These are phyloP conservation scores for Temnothorax ravouxi DNA, from an alignment of 2,888 invertebrate species.

Conservation along the genomic window DNA sequence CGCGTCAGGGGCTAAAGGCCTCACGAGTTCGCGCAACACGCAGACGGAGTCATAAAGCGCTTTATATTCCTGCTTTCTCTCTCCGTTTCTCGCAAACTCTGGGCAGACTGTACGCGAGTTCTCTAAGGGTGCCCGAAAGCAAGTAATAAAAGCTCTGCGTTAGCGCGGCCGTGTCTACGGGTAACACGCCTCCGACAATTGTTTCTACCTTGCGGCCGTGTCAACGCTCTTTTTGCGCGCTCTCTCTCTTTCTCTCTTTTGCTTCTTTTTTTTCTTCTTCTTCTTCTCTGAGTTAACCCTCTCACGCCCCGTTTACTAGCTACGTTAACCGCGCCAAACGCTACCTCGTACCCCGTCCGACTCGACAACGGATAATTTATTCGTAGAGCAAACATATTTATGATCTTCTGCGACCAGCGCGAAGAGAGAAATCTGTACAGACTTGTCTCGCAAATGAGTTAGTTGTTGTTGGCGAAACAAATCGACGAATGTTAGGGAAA, in stretches of 20 bases:
- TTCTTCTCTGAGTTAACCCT: neutral
- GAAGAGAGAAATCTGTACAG: slow-evolving; percentile 2
- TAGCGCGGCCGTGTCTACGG: slow-evolving; percentile 33
- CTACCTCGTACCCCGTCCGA: neutral
- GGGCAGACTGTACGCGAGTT: slow-evolving; percentile 61
- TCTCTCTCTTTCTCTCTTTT: neutral
- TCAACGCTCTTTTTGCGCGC: slow-evolving; percentile 41
- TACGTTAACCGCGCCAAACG: neutral
- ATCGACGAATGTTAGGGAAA: slow-evolving; percentile 14
- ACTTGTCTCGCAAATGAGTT: slow-evolving; percentile 6
- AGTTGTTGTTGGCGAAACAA: neutral
- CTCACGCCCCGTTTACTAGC: slow-evolving; percentile 7
- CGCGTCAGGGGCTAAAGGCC: slow-evolving; percentile 70
- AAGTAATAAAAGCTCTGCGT: slow-evolving; percentile 63
- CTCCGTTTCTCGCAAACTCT: slow-evolving; percentile 42
- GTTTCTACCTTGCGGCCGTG: slow-evolving; percentile 49
- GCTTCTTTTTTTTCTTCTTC: neutral
- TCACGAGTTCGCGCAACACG: slow-evolving; percentile 46
- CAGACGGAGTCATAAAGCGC: slow-evolving; percentile 76
- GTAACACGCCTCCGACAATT: slow-evolving; percentile 47
- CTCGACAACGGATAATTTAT: slow-evolving; percentile 42
- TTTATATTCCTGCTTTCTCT: slow-evolving; percentile 71
- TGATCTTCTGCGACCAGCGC: neutral
- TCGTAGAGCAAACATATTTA: slow-evolving; percentile 42
- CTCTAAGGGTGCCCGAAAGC: slow-evolving; percentile 65